These are phyloP conservation scores for Onychostruthus taczanowskii DNA, from an alignment of 2,113 vertebrate genomes.

Conservation along the genomic window DNA sequence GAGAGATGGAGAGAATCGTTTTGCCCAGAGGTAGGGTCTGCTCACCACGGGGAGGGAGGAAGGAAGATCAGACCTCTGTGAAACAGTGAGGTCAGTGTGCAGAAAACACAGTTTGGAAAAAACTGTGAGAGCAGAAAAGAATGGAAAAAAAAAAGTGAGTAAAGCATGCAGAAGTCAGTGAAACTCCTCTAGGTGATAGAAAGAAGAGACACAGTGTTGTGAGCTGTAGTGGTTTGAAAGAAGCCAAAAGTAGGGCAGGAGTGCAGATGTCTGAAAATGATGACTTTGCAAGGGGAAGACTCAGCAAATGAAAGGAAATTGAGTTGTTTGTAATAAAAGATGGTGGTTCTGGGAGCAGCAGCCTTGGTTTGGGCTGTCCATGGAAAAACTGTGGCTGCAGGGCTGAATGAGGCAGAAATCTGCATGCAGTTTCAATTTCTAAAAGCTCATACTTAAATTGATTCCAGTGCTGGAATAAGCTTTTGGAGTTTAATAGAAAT, in stretches of 20 bases:
- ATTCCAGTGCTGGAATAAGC: neutral
- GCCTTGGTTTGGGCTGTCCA: neutral
- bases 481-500: neutral
- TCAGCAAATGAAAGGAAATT: neutral
- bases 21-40: neutral
- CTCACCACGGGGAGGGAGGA: fast-evolving
- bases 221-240: neutral
- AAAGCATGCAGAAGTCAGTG: neutral
- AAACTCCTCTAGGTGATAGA: neutral
- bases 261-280: neutral
- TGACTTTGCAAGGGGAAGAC: neutral
- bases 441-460: neutral
- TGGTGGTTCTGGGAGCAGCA: neutral
- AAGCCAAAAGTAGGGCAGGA: neutral
- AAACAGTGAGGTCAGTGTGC: neutral
- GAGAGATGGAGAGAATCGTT: neutral
- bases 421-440: neutral
- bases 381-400: neutral
- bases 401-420: neutral
- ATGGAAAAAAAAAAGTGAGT: too few relatives aligned
- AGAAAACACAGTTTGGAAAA: neutral
- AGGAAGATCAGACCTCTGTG: neutral
- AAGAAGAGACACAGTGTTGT: fast-evolving
- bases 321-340: fast-evolving
- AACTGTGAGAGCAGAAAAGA: neutral